Base-by-base conservation (phyloP, 2,113 vertebrate genomes). In the Hystrix cristata region DNA sequence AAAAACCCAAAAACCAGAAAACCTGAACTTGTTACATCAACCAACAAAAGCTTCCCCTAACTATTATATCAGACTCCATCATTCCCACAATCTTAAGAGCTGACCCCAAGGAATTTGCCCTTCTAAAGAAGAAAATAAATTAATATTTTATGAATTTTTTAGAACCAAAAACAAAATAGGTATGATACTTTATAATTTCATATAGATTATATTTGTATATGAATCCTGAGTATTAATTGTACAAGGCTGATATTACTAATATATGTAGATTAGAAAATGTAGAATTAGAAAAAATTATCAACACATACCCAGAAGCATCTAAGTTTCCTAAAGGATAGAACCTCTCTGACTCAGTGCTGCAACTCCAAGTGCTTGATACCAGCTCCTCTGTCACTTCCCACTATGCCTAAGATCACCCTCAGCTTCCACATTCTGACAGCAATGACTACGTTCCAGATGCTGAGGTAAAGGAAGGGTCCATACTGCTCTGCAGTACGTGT, bases 11-110 rank as follows among this genome's bases (percentile, higher is more conserved):
- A 60, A 29, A 21, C 34, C 53, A 10, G 21, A 10, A 14, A 19
- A 8, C 2, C n/a, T 93, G 90, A 95, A 95, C 64, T 95, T 86
- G 48, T 78, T 72, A 85, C 13, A 71, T 91, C 86, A 94, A 87
- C 72, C 89, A 97, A 94, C 87, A 91, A 97, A 96, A 94, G 76
- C 67, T 91, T 92, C 86, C 43, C 64, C 64, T 88, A 88, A 94
- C 86, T 71, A 96, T 89, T 93, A 46, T 67, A 64, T 90, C 88
- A 87, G 48, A 78, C n/a, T 84, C 19, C 31, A 74, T 9, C 48
- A 81, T 62, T 84, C 25, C 27, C 31, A 65, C 64, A 92, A 38
- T 91, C 96, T 11, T 95, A 14, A 95, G 53, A 74, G 11, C 43
- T 86, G 86, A 31, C 46, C 87, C 11, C 48, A 95, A 84, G 16